phyloP scores from a whole-genome alignment of 2,888 invertebrate species.

The Eupithecia abbreviata region DNA sequence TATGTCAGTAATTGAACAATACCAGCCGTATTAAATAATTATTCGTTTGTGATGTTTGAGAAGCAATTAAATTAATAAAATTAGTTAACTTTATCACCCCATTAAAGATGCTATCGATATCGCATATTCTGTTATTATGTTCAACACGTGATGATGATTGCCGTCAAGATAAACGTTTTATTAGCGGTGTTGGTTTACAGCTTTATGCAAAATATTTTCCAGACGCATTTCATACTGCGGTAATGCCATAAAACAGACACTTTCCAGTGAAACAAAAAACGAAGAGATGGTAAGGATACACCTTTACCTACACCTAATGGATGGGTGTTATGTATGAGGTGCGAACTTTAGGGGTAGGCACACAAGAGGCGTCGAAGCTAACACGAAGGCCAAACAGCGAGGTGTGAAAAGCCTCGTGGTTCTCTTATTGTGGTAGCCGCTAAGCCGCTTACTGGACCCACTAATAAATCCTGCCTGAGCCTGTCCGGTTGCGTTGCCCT shows the following conservation, averaged over 20 bases:
- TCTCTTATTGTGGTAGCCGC: constrained; percentile 71
- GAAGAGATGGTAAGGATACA: neutral
- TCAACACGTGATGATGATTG: neutral
- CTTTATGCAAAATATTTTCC: neutral
- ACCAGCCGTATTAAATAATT: neutral
- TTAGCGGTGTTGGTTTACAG: neutral
- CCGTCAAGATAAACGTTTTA: neutral
- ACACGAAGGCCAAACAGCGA: constrained; percentile 75
- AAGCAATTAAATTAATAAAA: neutral
- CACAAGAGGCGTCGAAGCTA: constrained; percentile 80
- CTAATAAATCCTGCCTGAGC: constrained; percentile 68
- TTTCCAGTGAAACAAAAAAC: neutral
- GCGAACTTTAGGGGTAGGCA: constrained; percentile 79
- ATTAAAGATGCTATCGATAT: neutral
- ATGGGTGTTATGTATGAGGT: constrained; percentile 75
- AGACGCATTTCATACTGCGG: neutral
- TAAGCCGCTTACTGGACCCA: constrained; percentile 76
- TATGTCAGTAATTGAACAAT: neutral
- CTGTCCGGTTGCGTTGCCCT: constrained; percentile 27
- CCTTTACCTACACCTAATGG: constrained; percentile 57
- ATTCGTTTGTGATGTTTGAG: neutral
- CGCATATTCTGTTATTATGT: neutral
- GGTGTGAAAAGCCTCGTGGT: constrained; percentile 80
- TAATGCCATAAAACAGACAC: neutral
- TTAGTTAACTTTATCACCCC: neutral